Percentiles rank a stretch among this genome's conserved stretches.
Conservation (phyloP, 1,140 invertebrate genomes). For the Heliconius melpomene region DNA sequence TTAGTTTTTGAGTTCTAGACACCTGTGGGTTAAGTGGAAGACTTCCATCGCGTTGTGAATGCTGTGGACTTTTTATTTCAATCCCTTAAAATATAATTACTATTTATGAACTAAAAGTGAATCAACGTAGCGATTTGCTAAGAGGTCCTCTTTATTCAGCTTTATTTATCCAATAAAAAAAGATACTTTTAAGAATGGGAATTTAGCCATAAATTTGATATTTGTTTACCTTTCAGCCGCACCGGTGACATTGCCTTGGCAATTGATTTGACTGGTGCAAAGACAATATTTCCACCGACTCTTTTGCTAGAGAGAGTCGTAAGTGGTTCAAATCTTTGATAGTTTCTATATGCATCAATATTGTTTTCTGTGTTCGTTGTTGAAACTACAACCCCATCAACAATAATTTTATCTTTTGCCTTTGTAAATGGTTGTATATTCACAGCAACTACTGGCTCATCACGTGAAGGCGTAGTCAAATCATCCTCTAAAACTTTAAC, state of each 20-base stretch:
- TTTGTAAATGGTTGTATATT: conserved; percentile 61
- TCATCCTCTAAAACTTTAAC: conserved; percentile 75
- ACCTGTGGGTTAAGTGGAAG: conserved; percentile 61
- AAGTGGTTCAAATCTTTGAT: conserved; percentile 59
- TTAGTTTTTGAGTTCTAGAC: conserved; percentile 41
- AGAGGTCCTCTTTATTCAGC: too few species aligned
- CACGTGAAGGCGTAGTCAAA: conserved; percentile 45
- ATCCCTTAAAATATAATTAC: conserved; percentile 18
- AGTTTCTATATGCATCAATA: conserved; percentile 28
- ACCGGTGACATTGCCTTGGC: conserved; percentile 37
- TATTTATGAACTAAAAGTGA: too few species aligned
- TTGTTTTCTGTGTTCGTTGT: conserved; percentile 14
- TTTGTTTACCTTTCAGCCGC: conserved; percentile 39
- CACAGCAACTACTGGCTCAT: conserved; percentile 53
- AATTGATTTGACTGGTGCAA: conserved; percentile 32
- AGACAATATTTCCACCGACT: conserved; percentile 31
- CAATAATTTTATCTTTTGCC: conserved; percentile 57
- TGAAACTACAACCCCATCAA: conserved; percentile 57
- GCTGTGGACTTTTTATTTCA: conserved; percentile 23
- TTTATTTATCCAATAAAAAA: too few species aligned
- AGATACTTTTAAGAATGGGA: neutral
- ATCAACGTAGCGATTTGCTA: too few species aligned
- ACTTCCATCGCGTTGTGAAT: conserved; percentile 58
- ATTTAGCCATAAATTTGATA: neutral
- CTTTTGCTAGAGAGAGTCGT: conserved; percentile 41